phyloP scores from a whole-genome alignment of 2,888 invertebrate genomes.

The Drosophila borborema region DNA sequence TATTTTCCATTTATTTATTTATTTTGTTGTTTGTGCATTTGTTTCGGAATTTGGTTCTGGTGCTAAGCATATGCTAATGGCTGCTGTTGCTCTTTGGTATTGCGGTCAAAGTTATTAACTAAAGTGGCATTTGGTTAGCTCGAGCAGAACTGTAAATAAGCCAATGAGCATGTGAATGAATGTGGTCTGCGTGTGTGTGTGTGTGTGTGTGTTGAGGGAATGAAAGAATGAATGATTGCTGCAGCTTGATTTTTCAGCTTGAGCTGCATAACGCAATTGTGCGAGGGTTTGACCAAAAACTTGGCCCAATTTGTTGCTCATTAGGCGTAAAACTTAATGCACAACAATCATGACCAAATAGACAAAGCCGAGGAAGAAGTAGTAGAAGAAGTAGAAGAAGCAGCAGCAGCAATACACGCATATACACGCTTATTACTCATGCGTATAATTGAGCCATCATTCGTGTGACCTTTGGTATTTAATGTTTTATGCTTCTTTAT shows the following conservation, averaged over 20 bases:
- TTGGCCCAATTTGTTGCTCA: slow-evolving; percentile 69
- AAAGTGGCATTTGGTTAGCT: slow-evolving; percentile 60
- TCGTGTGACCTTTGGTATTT: slow-evolving; percentile 53
- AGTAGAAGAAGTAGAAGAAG: slow-evolving; percentile 18
- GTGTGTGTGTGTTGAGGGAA: slow-evolving; percentile 2
- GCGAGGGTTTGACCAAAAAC: slow-evolving; percentile 31
- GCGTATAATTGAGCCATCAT: slow-evolving; percentile 68
- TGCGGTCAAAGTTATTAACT: slow-evolving; percentile 77
- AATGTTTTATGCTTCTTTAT: slow-evolving; percentile 14
- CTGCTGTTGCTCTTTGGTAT: slow-evolving; percentile 60
- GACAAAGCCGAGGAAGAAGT: slow-evolving; percentile 5
- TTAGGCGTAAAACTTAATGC: slow-evolving; percentile 62
- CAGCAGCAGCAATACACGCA: slow-evolving; percentile 40
- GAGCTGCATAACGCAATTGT: slow-evolving; percentile 33
- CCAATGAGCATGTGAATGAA: slow-evolving; percentile 29
- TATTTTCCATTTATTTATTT: slow-evolving; percentile 17
- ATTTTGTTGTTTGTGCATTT: slow-evolving; percentile 2
- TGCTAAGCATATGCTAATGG: slow-evolving; percentile 76
- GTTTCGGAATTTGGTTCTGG: slow-evolving; percentile 48
- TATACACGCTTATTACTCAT: slow-evolving; percentile 53
- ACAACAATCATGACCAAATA: slow-evolving; percentile 32
- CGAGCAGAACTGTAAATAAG: slow-evolving; percentile 48
- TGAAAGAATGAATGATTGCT: slow-evolving; percentile 15
- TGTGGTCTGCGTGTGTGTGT: neutral
- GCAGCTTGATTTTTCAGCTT: slow-evolving; percentile 25